phyloP scores from a whole-genome alignment of 2,113 vertebrate species.

The Sebastes schlegelii region DNA sequence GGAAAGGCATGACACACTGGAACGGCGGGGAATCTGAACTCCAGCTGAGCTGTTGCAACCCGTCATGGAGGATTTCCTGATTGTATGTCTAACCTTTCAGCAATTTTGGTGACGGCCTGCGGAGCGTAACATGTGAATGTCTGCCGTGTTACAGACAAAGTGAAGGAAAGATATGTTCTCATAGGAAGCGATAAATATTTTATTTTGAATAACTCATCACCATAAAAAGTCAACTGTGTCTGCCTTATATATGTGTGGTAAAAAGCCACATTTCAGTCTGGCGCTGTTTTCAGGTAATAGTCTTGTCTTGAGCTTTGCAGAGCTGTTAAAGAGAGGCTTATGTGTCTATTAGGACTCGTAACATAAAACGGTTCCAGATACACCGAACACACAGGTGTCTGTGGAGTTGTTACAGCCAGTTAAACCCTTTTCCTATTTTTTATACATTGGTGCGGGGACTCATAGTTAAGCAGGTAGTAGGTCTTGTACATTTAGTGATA shows the following conservation, averaged over 20 bases:
- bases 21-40: conserved; percentile 55
- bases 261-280: conserved; percentile 23
- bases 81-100: conserved; percentile 81
- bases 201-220: conserved; percentile 39
- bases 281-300: conserved; percentile 35
- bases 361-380: conserved; percentile 43
- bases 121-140: conserved; percentile 54
- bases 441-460: background rate
- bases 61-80: conserved; percentile 76
- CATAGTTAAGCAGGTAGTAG: background rate
- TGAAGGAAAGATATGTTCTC: conserved; percentile 27
- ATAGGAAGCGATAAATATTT: conserved; percentile 24
- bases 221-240: conserved; percentile 14
- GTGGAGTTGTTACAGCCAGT: conserved; percentile 24
- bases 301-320: conserved; percentile 25
- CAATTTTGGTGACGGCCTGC: conserved; percentile 54
- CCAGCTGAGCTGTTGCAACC: conserved; percentile 63
- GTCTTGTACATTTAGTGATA: conserved; percentile 9
- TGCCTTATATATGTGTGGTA: conserved; percentile 4
- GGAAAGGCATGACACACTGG: conserved; percentile 63
- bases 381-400: conserved; percentile 48
- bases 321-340: conserved; percentile 36
- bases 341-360: conserved; percentile 33
- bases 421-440: background rate
- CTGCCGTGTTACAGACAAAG: conserved; percentile 43